Base-by-base conservation (phyloP, 2,888 invertebrate genomes). In the Saturnia japonica region DNA sequence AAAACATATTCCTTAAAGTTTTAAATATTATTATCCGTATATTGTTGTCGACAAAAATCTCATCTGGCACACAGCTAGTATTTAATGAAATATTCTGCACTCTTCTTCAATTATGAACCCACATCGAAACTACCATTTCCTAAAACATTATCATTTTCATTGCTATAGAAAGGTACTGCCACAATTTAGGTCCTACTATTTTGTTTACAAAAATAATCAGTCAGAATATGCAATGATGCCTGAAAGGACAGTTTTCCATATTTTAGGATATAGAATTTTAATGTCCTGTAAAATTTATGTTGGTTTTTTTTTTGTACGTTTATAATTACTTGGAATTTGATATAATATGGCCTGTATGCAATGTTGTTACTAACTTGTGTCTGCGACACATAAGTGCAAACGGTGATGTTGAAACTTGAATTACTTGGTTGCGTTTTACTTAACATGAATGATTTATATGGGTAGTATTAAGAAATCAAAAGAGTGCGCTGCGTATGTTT, bases 381-480 rank as follows among this genome's bases (percentile, higher is more conserved):
- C n/a, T 14, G 14, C 64, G 19, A 16, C 16, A 64, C 64, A 40
- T 40, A 16, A 9, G 40, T 40, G 40, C n/a, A 19, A 64, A 64
- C 40, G 64, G n/a, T 64, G 64, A 64, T 64, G 64, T 64, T 64
- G 64, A 64, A 64, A 64, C 40, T 19, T 12, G 34, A 64, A 34
- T 40, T 40, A 64, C 64, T 64, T 40, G 64, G 40, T 64, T 64
- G n/a, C 40, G 64, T 40, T 64, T 64, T 64, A 64, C 64, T 40
- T 64, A 40, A 40, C 64, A 40, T 64, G 34, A 64, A 64, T 34
- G 40, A 64, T 60, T 60, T 28, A 64, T 40, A 40, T 40, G 19
- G n/a, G 64, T n/a, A 7, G 19, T 64, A 64, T 40, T 64, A 34
- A 64, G 62, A 57, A 57, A 25, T 11, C 12, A 57, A 57, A 60